Base-by-base conservation (phyloP, 2,888 invertebrate genomes). In the Lordiphosa fenestrarum region DNA sequence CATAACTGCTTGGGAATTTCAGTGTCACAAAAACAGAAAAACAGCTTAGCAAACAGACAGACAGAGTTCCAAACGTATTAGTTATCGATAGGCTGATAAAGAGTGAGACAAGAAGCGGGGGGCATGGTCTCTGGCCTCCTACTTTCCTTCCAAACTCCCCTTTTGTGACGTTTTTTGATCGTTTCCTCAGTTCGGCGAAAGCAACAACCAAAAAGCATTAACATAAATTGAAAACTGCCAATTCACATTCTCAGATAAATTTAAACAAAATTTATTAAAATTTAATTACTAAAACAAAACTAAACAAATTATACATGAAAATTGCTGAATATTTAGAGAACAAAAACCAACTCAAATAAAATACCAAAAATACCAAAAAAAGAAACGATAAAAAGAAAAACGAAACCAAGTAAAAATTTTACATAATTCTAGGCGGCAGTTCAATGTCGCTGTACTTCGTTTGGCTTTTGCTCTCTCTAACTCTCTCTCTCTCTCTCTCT, bases 241-340 rank as follows among this genome's bases (percentile, higher is more conserved):
- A 84, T 73, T 81, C 77, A 73, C 71, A 69, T 84, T 84, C 77
- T 81, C 81, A 81, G 71, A 76, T 66, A 80, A 67, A 53, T 61
- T 67, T 51, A 66, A 46, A 59, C 40, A 59, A 49, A 53, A 44
- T 44, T 30, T 33, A 33, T 53, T 59, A 59, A 59, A 15, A 59
- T 37, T 35, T 6, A 30, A 55, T 25, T 36, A 35, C 35, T 25
- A 47, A 53, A 53, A 37, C 9, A 47, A 53, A 53, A 37, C 30
- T 30, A 30, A 54, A 60, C 9, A 30, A 30, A 30, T 30, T 44
- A 33, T 33, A 44, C 33, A 68, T 61, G 54, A 65, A 55, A 57
- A 58, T 64, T 69, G 63, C 46, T 64, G 62, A 68, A 57, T 63
- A 71, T 63, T 62, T 54, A 58, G 50, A 58, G 50, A 46, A 58